A percentile compares a stretch with the other conserved stretches of the same genome.
phyloP scores from a whole-genome alignment of 2,113 vertebrate genomes.

The Heterotilapia buettikoferi region DNA sequence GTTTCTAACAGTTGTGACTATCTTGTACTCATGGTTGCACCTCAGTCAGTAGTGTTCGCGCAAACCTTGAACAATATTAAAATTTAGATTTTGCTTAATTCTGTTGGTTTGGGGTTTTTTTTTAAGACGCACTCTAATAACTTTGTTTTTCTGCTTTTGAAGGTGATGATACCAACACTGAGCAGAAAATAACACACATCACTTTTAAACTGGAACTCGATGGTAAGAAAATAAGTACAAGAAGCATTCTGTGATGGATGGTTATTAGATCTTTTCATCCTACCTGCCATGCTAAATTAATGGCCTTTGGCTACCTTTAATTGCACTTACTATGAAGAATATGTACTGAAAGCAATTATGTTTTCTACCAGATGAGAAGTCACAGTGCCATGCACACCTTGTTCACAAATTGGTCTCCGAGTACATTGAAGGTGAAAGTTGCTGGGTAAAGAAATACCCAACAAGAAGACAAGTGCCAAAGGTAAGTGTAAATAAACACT shows the following conservation, averaged over 20 bases:
- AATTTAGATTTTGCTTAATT: not conserved
- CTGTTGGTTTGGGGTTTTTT: rapidly evolving
- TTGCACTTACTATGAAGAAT: not conserved
- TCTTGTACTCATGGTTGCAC: not conserved
- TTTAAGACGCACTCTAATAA: not conserved
- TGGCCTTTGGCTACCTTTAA: not conserved
- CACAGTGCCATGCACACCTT: conserved; percentile 44
- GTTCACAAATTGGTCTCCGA: conserved; percentile 65
- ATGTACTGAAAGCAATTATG: not conserved
- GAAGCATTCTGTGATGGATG: not conserved
- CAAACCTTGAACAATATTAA: not conserved
- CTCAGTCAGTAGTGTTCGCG: not conserved
- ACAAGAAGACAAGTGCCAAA: conserved; percentile 49
- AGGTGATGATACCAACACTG: conserved; percentile 25
- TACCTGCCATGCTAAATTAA: not conserved
- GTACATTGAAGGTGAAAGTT: conserved; percentile 19
- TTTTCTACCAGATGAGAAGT: conserved; percentile 43
- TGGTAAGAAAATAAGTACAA: conserved; percentile 41
- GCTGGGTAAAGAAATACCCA: conserved; percentile 62
- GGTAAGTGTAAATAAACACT: conserved; percentile 31
- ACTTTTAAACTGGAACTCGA: conserved; percentile 53
- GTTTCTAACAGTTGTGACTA: not conserved
- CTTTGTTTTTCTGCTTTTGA: not conserved
- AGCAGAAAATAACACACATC: conserved; percentile 46
- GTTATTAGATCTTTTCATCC: not conserved